Percentiles rank a stretch among this genome's conserved stretches.
phyloP scores from a whole-genome alignment of 1,140 invertebrate species.

The Bombus haemorrhoidalis region DNA sequence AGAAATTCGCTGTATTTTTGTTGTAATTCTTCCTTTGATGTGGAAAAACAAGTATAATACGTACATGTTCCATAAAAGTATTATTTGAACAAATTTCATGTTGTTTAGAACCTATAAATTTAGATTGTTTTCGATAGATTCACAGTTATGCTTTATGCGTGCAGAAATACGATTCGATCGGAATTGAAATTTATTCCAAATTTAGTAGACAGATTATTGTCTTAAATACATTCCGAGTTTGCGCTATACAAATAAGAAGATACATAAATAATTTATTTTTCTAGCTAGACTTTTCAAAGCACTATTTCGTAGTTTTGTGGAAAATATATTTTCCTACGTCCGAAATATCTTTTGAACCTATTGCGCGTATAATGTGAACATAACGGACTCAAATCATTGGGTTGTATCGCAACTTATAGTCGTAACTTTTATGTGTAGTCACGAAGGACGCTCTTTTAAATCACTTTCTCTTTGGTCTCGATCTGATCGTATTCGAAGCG shows the following conservation, averaged over 20 bases:
- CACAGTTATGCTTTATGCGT: too few species aligned
- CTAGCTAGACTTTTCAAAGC: too few species aligned
- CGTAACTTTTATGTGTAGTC: not conserved
- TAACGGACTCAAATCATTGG: too few species aligned
- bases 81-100: not conserved
- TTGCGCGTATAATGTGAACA: not conserved
- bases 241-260: too few species aligned
- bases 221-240: too few species aligned
- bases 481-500: conserved; percentile 44
- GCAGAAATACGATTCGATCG: too few species aligned
- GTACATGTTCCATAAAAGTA: not conserved
- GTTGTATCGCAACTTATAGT: not conserved
- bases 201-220: too few species aligned
- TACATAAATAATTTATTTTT: too few species aligned
- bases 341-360: too few species aligned
- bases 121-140: not conserved
- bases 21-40: not conserved
- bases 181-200: too few species aligned
- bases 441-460: conserved; percentile 19
- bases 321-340: too few species aligned
- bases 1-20: not conserved
- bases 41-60: not conserved
- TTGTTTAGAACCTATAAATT: not conserved
- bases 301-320: too few species aligned
- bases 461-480: conserved; percentile 15